Percentiles rank a stretch among this genome's conserved stretches.
Evolutionary conservation across 1,140 invertebrate species (phyloP).

Genomic region (Lethocerus indicus): DNA sequence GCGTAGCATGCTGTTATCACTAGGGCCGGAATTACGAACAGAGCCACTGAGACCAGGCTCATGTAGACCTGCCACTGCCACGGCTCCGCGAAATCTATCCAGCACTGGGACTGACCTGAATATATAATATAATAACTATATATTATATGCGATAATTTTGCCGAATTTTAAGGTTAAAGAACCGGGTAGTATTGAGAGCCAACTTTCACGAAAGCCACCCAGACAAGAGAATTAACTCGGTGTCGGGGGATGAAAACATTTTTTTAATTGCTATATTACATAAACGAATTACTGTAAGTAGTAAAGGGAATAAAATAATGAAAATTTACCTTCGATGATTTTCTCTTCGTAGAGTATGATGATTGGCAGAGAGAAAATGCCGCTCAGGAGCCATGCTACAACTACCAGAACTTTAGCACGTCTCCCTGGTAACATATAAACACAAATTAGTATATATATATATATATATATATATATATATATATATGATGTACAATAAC

Average conservation of each 20-base stretch:
- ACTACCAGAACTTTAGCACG: conserved; percentile 59
- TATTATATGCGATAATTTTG: too few species aligned
- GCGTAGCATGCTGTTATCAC: conserved; percentile 41
- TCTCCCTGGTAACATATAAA: conserved; percentile 32
- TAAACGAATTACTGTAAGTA: background rate
- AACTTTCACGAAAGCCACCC: background rate
- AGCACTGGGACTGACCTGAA: conserved; percentile 30
- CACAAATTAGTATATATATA: background rate
- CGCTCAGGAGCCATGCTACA: conserved; percentile 65
- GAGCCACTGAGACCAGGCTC: conserved; percentile 28
- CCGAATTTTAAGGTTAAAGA: background rate
- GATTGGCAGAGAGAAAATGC: conserved; percentile 70
- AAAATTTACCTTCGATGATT: conserved; percentile 43
- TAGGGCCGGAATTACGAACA: conserved; percentile 39
- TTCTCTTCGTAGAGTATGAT: conserved; percentile 68
- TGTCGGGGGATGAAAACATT: too few species aligned
- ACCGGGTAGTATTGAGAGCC: background rate
- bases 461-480: too few species aligned
- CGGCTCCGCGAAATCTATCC: conserved; percentile 29
- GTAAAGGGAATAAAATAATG: background rate
- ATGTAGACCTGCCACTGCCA: conserved; percentile 40
- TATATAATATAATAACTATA: conserved; percentile 8
- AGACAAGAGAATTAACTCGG: too few species aligned
- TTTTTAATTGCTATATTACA: background rate
- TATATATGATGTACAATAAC: too few species aligned